Conservation (phyloP, 2,888 invertebrate species). For the Terebella lapidaria region DNA sequence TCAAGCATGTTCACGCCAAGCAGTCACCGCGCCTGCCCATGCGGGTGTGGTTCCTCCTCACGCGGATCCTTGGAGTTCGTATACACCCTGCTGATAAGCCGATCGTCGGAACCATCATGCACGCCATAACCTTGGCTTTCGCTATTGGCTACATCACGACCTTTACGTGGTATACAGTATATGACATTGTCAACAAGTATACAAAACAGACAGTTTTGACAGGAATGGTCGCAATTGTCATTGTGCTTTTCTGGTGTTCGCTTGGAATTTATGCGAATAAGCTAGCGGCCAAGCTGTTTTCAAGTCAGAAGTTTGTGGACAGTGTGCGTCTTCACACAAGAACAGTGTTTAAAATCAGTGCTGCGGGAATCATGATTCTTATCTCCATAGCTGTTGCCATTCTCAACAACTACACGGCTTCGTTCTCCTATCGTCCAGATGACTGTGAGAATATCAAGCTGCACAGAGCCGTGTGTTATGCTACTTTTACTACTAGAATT, state of each 20-base stretch:
- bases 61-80: conserved; percentile 43
- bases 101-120: conserved; percentile 39
- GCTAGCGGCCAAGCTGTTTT: conserved; percentile 50
- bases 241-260: conserved; percentile 49
- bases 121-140: conserved; percentile 37
- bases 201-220: conserved; percentile 46
- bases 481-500: conserved; percentile 39
- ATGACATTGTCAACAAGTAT: conserved; percentile 42
- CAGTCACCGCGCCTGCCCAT: conserved; percentile 43
- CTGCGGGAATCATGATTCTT: conserved; percentile 41
- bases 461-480: conserved; percentile 12
- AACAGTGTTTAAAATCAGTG: conserved; percentile 52
- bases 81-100: conserved; percentile 33
- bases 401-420: conserved; percentile 26
- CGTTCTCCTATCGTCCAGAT: background rate
- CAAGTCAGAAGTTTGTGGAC: conserved; percentile 47
- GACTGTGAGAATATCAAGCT: conserved; percentile 13
- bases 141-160: conserved; percentile 38
- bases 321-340: conserved; percentile 53
- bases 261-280: conserved; percentile 53
- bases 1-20: background rate
- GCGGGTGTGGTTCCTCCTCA: conserved; percentile 48
- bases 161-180: conserved; percentile 39
- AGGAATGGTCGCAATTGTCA: conserved; percentile 44
- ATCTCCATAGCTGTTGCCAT: conserved; percentile 33